Base-by-base conservation (phyloP, 2,113 vertebrate genomes). In the Colius striatus region DNA sequence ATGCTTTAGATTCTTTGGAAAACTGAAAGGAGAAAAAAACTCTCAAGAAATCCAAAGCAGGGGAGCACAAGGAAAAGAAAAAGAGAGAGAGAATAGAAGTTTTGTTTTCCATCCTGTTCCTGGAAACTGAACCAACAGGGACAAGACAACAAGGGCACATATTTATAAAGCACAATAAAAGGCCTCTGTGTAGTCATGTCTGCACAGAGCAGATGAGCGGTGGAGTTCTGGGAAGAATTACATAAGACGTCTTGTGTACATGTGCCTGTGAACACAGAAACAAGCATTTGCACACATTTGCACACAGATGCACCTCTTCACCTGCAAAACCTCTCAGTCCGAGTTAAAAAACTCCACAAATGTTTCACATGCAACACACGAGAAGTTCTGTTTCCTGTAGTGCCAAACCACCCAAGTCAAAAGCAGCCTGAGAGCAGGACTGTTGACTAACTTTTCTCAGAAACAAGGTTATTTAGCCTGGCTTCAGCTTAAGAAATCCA, bases 141-240 rank as follows among this genome's bases (percentile, higher is more conserved):
- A 77, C 95, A 94, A 91, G 57, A 79, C 95, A 97, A 97, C 96
- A 94, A 96, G 91, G 85, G 84, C 10, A 1, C 36, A 75, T 96
- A 96, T 96, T 97, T 97, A 97, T 91, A 86, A 96, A 97, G 96
- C 81, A 93, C 73, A 77, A 97, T 97, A 95, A 97, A 97, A 97
- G 92, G 84, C 92, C 91, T 95, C 96, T 97, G 94, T 97, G 82
- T 77, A 60, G 93, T 95, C 82, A 55, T 81, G 95, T 96, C 88
- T 96, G 93, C 3, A 1, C 71, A 73, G 91, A 96, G 84, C 94
- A 97, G 95, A 96, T 97, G 97, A 96, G 89, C 45, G 4, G 45
- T 4, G 53, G 74, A 95, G 94, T 94, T 95, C 96, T 95, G 92
- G 92, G 83, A 93, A 96, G 93, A 95, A 82, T 95, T 96, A 84